Evolutionary conservation across 1,140 invertebrate species (phyloP).

Genomic region (Papilio polytes): DNA sequence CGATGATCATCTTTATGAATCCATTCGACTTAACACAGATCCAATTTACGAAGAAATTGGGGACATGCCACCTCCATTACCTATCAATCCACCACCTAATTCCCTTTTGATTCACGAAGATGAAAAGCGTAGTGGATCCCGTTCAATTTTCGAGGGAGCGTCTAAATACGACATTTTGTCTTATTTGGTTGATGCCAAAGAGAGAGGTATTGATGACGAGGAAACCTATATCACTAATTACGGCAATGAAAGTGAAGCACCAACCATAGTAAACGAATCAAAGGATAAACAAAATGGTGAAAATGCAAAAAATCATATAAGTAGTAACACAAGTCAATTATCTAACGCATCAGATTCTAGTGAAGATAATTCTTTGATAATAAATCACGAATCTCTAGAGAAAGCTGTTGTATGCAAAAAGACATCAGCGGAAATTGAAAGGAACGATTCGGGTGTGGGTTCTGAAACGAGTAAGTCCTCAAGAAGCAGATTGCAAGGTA

Average conservation of each 20-base stretch:
- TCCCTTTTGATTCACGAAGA: constrained; percentile 84
- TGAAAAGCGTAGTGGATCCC: constrained; percentile 86
- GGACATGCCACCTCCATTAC: constrained; percentile 91
- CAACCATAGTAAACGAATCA: constrained; percentile 83
- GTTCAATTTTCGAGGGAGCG: constrained; percentile 92
- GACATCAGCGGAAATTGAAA: constrained; percentile 89
- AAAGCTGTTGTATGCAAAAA: constrained; percentile 83
- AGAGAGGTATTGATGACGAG: constrained; percentile 87
- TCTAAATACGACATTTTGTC: constrained; percentile 95
- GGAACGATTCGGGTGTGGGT: constrained; percentile 96
- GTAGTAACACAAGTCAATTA: constrained; percentile 84
- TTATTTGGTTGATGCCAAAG: constrained; percentile 93
- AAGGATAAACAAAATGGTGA: constrained; percentile 82
- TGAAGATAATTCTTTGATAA: constrained; percentile 87
- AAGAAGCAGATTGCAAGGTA: constrained; percentile 88
- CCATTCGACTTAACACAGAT: constrained; percentile 89
- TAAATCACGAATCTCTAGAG: constrained; percentile 83
- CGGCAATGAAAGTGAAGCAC: constrained; percentile 83
- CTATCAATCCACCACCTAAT: constrained; percentile 88
- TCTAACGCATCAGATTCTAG: constrained; percentile 87
- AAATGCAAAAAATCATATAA: constrained; percentile 83
- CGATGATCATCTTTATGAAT: constrained; percentile 91
- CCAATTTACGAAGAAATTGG: constrained; percentile 95
- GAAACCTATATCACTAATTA: constrained; percentile 85
- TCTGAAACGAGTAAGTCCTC: constrained; percentile 96